phyloP scores from a whole-genome alignment of 2,888 invertebrate genomes.

The Tenthredo notha region DNA sequence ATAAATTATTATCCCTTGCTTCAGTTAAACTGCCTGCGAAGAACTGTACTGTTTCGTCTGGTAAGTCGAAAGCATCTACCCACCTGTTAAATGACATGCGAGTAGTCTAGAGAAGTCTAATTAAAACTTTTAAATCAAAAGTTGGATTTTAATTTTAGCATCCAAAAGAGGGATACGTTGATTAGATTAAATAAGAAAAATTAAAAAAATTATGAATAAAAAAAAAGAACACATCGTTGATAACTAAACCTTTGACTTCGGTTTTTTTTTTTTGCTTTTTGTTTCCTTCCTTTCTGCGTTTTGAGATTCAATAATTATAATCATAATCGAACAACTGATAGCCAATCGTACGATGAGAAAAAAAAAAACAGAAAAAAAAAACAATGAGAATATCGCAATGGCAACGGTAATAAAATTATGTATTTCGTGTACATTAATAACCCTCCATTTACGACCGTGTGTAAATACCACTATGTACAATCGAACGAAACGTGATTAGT shows the following conservation, averaged over 20 bases:
- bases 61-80: not conserved
- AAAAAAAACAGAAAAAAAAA: too few relatives aligned
- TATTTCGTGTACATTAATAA: not conserved
- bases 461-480: not conserved
- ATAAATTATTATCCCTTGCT: constrained; percentile 25
- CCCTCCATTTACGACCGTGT: not conserved
- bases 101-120: not conserved
- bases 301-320: too few relatives aligned
- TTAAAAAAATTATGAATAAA: too few relatives aligned
- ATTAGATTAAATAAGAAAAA: not conserved
- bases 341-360: too few relatives aligned
- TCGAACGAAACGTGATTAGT: not conserved
- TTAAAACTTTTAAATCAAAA: not conserved
- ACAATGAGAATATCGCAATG: too few relatives aligned
- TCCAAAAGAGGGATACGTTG: not conserved
- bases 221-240: too few relatives aligned
- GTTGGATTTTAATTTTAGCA: too few relatives aligned
- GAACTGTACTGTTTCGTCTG: not conserved
- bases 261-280: too few relatives aligned
- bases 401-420: too few relatives aligned
- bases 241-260: not conserved
- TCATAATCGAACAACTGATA: too few relatives aligned
- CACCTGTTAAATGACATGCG: constrained; percentile 32
- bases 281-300: too few relatives aligned
- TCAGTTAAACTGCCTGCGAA: not conserved